These are phyloP conservation scores for Chamaea fasciata DNA, from an alignment of 2,113 vertebrate genomes.

Conservation along the genomic window DNA sequence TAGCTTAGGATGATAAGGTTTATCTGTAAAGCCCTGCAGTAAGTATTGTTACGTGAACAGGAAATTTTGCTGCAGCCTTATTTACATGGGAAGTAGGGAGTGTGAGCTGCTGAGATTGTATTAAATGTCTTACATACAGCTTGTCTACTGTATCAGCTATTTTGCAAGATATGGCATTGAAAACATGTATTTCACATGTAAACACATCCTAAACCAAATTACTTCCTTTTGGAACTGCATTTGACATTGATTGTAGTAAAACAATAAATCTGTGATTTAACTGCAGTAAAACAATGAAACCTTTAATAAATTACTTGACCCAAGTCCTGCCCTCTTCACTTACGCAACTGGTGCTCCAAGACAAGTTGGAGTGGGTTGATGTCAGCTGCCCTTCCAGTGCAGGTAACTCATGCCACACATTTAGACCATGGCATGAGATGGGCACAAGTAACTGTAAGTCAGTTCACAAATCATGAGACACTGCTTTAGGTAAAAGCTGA, in stretches of 20 bases:
- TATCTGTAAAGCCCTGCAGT: background rate
- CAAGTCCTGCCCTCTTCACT: background rate
- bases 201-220: background rate
- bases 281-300: background rate
- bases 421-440: background rate
- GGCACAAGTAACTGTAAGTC: background rate
- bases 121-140: background rate
- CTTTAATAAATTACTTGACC: background rate
- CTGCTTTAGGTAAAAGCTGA: background rate
- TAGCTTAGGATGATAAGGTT: background rate
- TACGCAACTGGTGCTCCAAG: background rate
- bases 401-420: background rate
- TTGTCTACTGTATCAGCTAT: background rate
- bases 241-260: background rate
- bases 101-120: background rate
- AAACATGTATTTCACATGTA: background rate
- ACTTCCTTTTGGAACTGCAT: background rate
- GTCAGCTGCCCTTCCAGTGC: background rate
- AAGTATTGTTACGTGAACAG: background rate
- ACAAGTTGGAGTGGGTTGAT: background rate
- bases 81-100: background rate
- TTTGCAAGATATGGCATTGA: background rate
- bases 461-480: background rate
- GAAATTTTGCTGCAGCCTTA: background rate
- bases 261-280: background rate